phyloP scores from a whole-genome alignment of 2,888 invertebrate genomes.

The Polydrusus tereticollis region DNA sequence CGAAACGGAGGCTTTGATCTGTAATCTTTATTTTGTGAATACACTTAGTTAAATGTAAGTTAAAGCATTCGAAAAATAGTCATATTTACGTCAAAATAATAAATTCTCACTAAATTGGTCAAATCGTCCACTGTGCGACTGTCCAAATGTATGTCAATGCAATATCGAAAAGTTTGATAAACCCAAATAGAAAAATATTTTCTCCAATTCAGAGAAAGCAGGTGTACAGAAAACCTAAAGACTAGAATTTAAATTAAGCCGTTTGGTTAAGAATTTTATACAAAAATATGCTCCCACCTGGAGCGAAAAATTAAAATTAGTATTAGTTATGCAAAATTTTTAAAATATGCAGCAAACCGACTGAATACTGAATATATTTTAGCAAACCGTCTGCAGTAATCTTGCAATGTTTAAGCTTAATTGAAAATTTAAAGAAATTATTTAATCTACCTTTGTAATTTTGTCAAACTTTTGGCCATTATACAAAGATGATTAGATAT shows the following conservation, averaged over 20 bases:
- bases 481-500: no score
- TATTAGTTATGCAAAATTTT: conserved; percentile 34
- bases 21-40: no score
- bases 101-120: no score
- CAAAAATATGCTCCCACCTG: conserved; percentile 34
- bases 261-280: conserved; percentile 19
- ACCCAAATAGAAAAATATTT: background rate
- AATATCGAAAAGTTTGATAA: no score
- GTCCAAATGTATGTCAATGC: no score
- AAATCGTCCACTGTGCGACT: no score
- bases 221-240: conserved; percentile 35
- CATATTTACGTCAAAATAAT: no score
- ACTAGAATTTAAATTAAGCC: conserved; percentile 36
- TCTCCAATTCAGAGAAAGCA: conserved; percentile 23
- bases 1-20: no score
- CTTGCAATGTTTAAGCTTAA: conserved; percentile 16
- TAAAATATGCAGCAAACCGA: conserved; percentile 29
- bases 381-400: conserved; percentile 6
- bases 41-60: no score
- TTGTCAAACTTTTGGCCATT: no score
- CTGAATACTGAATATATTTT: conserved; percentile 30
- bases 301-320: conserved; percentile 24
- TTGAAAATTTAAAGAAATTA: background rate
- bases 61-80: no score
- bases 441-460: background rate